Evolutionary conservation across 2,888 invertebrate genomes (phyloP).

Genomic region (Mystacides longicornis): DNA sequence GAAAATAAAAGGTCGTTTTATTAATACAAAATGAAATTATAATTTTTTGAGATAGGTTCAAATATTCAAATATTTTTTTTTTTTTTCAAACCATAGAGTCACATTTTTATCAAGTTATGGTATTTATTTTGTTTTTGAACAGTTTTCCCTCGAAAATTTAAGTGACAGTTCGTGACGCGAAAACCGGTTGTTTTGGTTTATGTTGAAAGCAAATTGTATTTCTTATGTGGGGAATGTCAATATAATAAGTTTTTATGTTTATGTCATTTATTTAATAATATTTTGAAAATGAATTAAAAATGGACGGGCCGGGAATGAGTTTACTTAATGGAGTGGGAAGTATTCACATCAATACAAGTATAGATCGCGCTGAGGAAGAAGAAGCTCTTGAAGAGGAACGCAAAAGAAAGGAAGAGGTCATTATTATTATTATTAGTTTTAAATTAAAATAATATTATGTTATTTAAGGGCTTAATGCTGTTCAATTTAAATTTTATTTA

Average conservation of each 20-base stretch:
- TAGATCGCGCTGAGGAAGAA: conserved; percentile 57
- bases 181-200: conserved; percentile 1
- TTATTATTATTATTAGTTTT: conserved; percentile 16
- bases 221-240: neutral
- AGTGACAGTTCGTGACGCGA: conserved; percentile 1
- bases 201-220: no score
- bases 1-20: no score
- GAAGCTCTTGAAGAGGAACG: conserved; percentile 63
- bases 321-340: conserved; percentile 61
- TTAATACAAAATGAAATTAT: no score
- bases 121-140: no score
- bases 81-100: no score
- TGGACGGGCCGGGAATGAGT: conserved; percentile 61
- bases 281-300: conserved; percentile 27
- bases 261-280: no score
- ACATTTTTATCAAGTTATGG: no score
- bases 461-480: no score
- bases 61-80: no score
- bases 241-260: neutral
- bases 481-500: no score
- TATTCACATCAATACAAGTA: conserved; percentile 57
- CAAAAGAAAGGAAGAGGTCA: conserved; percentile 59
- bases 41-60: no score
- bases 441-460: no score
- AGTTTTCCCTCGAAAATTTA: neutral